Base-by-base conservation (phyloP, 2,888 invertebrate genomes). In the Limenitis camilla region DNA sequence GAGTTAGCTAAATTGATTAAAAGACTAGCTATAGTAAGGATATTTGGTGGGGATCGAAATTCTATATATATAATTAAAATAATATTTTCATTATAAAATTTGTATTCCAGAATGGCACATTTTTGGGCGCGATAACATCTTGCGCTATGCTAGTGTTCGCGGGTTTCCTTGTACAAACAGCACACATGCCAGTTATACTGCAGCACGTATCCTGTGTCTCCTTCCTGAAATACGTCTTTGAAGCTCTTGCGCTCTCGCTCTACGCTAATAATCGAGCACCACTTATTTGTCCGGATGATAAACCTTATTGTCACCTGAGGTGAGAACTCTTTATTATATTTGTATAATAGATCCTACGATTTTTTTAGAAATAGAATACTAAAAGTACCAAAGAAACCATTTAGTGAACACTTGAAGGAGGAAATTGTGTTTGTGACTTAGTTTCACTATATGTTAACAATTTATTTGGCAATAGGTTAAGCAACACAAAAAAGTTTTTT, bases 91-190 rank as follows among this genome's bases (percentile, higher is more conserved):
- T 19, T 33, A 32, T 27, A 35, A 28, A 28, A 3, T 41, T 19
- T 19, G 19, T n/a, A 63, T 80, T 81, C 6, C 79, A 96, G 96
- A 97, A 97, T 75, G 97, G 98, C 1, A 97, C 97, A 5, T 98
- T 98, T 78, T 72, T 96, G 39, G 97, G 96, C 0, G 96, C 97
- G 0, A 91, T 97, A 4, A 81, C 90, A 46, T 89, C 91, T 5
- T 94, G 95, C 48, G 90, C 92, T 1, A 92, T 96, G 89, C 78
- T 98, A 40, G 89, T 91, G 53, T 93, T 94, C 72, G 92, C 93
- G 29, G 98, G 98, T 0, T 96, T 95, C 83, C 90, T 98, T 39
- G 94, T 95, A 29, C 89, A 94, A 45, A 91, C 96, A 68, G 89
- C 91, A 10, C 94, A 97, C 71, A 97, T 98, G 91, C 93, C 93